A percentile compares a stretch with the other conserved stretches of the same genome.
phyloP scores from a whole-genome alignment of 1,140 invertebrate species.

The Drosophila lacteicornis region DNA sequence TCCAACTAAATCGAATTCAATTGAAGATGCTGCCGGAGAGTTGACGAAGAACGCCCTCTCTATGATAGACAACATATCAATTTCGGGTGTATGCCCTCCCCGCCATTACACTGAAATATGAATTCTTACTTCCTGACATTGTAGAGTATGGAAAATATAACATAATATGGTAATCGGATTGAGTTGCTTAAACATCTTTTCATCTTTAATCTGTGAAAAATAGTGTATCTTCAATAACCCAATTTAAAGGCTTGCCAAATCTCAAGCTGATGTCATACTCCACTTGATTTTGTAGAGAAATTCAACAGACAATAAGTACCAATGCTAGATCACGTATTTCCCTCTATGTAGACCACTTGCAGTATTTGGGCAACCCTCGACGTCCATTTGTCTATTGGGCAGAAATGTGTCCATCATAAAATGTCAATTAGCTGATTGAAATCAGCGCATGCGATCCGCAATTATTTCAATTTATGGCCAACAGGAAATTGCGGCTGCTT shows the following conservation, averaged over 20 bases:
- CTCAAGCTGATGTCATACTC: no score
- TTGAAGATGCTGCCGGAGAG: conserved; percentile 17
- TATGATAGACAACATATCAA: conserved; percentile 50
- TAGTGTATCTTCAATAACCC: no score
- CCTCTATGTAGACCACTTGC: not conserved
- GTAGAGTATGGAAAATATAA: no score
- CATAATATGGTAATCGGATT: no score
- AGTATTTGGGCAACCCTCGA: conserved; percentile 40
- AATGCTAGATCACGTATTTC: not conserved
- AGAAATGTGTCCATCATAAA: conserved; percentile 72
- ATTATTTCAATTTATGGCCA: conserved; percentile 78
- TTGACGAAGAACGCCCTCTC: conserved; percentile 15
- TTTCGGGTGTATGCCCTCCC: conserved; percentile 13
- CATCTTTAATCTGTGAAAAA: no score
- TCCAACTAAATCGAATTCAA: conserved; percentile 33
- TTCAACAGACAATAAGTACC: no score
- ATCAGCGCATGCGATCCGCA: conserved; percentile 60
- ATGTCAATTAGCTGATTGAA: conserved; percentile 80
- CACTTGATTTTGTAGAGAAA: no score
- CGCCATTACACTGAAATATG: conserved; percentile 5
- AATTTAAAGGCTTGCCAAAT: no score
- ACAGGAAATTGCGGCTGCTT: conserved; percentile 49
- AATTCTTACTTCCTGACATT: not conserved
- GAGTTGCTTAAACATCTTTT: no score
- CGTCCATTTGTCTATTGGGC: conserved; percentile 44